Conservation (phyloP, 92 coral and sea anemone species). For the Zoanthus gigantus region DNA sequence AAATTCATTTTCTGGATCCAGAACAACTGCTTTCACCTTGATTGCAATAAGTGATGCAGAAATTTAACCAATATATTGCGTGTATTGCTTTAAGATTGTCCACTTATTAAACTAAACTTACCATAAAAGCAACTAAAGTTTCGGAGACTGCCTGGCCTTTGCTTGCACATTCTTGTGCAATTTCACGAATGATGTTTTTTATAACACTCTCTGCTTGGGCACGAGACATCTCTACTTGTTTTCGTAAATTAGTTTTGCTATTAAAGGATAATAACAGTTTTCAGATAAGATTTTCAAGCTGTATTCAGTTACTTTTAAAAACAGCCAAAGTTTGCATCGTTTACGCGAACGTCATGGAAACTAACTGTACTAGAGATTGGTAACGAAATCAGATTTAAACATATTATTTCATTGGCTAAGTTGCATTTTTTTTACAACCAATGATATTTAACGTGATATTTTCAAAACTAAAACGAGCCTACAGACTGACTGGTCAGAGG, state of each 20-base stretch:
- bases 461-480: background rate
- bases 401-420: background rate
- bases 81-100: background rate
- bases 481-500: background rate
- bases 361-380: slow-evolving; percentile 59
- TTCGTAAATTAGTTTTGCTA: background rate
- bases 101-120: slow-evolving; percentile 35
- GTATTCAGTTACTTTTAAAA: background rate
- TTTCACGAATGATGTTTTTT: slow-evolving; percentile 96
- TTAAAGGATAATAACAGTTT: slow-evolving; percentile 7
- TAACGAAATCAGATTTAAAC: slow-evolving; percentile 28
- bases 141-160: slow-evolving; percentile 99
- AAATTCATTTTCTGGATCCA: slow-evolving; percentile 97
- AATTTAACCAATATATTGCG: background rate
- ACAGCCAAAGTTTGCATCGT: slow-evolving; percentile 51
- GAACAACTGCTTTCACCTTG: slow-evolving; percentile 96
- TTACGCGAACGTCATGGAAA: slow-evolving; percentile 79
- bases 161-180: slow-evolving; percentile 98
- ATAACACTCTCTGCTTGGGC: slow-evolving; percentile 99
- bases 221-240: slow-evolving; percentile 77
- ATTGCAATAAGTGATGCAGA: background rate
- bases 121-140: slow-evolving; percentile 98
- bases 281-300: background rate
- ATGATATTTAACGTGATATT: background rate
- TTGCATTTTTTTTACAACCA: background rate